Conservation (phyloP, 2,888 invertebrate species). For the Amblyteles armatorius region DNA sequence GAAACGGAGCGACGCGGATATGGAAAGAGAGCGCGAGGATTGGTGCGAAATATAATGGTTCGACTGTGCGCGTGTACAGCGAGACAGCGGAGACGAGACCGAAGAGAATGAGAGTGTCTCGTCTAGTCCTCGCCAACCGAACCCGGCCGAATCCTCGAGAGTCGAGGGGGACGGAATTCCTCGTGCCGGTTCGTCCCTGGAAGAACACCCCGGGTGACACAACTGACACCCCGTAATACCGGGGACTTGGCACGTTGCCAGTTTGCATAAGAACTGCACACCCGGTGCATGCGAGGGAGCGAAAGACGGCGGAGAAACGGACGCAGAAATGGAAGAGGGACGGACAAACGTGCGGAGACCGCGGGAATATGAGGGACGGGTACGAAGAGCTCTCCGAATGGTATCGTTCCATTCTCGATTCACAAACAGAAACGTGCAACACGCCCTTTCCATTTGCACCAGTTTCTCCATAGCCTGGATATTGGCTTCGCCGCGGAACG, state of each 20-base stretch:
- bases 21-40: constrained; percentile 15
- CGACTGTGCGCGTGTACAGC: background rate
- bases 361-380: constrained; percentile 24
- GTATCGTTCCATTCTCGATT: constrained; percentile 42
- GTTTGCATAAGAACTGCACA: constrained; percentile 83
- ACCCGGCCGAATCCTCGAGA: constrained; percentile 67
- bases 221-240: constrained; percentile 82
- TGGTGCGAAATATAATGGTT: constrained; percentile 6
- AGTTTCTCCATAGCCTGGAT: constrained; percentile 2
- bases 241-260: constrained; percentile 81
- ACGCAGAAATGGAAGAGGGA: constrained; percentile 27
- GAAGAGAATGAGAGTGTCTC: constrained; percentile 48
- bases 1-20: constrained; percentile 8
- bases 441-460: constrained; percentile 18
- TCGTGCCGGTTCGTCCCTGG: constrained; percentile 3
- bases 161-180: constrained; percentile 68
- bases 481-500: background rate
- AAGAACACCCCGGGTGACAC: constrained; percentile 73
- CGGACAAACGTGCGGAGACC: constrained; percentile 14
- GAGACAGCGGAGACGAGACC: constrained; percentile 31
- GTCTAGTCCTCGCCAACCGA: constrained; percentile 16
- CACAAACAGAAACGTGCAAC: constrained; percentile 43
- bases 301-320: constrained; percentile 4
- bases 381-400: constrained; percentile 39
- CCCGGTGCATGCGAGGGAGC: constrained; percentile 72